phyloP scores from a whole-genome alignment of 2,888 invertebrate genomes.

The Thymelicus lineola region DNA sequence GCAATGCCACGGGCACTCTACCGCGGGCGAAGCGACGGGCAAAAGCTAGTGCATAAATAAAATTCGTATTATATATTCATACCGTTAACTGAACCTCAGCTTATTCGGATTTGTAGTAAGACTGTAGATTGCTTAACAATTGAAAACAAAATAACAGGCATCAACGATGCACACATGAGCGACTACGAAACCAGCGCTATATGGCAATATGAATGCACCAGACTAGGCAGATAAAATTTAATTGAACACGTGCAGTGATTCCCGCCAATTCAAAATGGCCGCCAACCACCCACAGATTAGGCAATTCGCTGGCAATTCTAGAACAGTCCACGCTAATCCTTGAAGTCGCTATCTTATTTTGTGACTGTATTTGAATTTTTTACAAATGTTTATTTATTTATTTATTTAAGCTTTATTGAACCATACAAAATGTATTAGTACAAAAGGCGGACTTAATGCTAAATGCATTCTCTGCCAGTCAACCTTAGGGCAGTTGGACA shows the following conservation, averaged over 20 bases:
- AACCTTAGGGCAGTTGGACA: too few species aligned
- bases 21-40: too few species aligned
- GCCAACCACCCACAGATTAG: conserved; percentile 52
- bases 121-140: conserved; percentile 52
- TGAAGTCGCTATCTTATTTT: conserved; percentile 36
- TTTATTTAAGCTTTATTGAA: too few species aligned
- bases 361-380: background rate
- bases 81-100: too few species aligned
- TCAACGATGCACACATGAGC: conserved; percentile 40
- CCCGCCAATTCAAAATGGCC: conserved; percentile 50
- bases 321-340: conserved; percentile 49
- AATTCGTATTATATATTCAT: too few species aligned
- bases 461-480: too few species aligned
- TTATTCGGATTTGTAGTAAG: too few species aligned
- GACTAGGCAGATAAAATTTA: conserved; percentile 59
- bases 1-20: too few species aligned
- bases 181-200: conserved; percentile 41
- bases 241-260: conserved; percentile 67
- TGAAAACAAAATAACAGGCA: conserved; percentile 45
- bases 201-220: conserved; percentile 51
- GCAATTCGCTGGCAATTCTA: conserved; percentile 45
- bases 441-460: too few species aligned
- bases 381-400: too few species aligned
- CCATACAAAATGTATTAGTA: too few species aligned
- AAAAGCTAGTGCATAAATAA: too few species aligned